Evolutionary conservation across 2,113 vertebrate species (phyloP).

Genomic region (Hylia prasina): DNA sequence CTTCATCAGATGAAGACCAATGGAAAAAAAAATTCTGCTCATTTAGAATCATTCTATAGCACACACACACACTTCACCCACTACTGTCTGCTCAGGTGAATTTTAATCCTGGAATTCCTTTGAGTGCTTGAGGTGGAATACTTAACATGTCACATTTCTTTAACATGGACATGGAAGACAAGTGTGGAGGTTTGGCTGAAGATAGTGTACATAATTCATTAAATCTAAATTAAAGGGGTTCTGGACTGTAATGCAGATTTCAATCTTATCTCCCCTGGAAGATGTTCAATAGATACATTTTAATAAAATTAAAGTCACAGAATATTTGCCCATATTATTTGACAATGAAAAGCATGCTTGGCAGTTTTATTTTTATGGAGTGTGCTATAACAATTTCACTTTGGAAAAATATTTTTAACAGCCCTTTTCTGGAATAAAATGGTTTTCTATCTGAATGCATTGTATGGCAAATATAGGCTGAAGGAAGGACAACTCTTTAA

Average conservation of each 20-base stretch:
- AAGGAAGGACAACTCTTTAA: not conserved
- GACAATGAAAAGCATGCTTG: not conserved
- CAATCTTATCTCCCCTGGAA: not conserved
- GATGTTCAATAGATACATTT: not conserved
- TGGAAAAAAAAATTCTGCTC: not conserved
- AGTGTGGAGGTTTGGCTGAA: not conserved
- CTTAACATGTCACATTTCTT: not conserved
- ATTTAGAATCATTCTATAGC: not conserved
- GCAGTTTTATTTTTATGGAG: not conserved
- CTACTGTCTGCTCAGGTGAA: not conserved
- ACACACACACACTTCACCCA: fast-evolving
- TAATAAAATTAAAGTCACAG: not conserved
- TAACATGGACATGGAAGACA: not conserved
- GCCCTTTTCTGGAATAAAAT: not conserved
- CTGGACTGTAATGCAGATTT: not conserved
- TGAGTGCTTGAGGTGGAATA: not conserved
- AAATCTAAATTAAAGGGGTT: not conserved
- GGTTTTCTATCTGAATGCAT: not conserved
- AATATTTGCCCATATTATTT: not conserved
- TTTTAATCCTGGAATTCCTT: not conserved
- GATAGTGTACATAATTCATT: not conserved
- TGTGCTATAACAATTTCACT: not conserved
- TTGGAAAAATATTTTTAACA: not conserved
- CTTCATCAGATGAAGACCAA: not conserved
- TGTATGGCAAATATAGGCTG: not conserved